These are phyloP conservation scores for Polietes domitor DNA, from an alignment of 2,888 invertebrate genomes.

Conservation along the genomic window DNA sequence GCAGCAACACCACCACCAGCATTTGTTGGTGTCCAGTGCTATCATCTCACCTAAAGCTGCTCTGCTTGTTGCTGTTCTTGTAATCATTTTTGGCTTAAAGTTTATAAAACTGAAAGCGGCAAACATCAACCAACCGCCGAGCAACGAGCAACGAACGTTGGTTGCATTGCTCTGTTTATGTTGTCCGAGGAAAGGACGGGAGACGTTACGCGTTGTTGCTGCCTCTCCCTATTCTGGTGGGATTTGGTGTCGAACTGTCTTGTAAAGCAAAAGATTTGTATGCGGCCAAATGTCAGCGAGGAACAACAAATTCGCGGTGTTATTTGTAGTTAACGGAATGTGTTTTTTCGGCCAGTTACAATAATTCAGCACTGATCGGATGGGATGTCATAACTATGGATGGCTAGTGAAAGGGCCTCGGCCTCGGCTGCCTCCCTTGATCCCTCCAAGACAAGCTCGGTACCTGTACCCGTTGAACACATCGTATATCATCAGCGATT, in stretches of 20 bases:
- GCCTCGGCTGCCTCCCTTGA: too few species aligned
- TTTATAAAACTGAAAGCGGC: constrained; percentile 63
- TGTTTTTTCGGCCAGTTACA: too few species aligned
- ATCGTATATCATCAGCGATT: neutral
- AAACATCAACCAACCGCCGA: constrained; percentile 60
- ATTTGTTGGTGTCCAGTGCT: constrained; percentile 19
- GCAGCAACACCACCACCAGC: constrained; percentile 59
- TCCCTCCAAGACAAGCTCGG: neutral
- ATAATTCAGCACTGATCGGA: too few species aligned
- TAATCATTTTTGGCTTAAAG: constrained; percentile 62
- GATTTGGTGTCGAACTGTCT: constrained; percentile 70
- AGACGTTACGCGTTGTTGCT: constrained; percentile 34
- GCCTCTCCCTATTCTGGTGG: constrained; percentile 13
- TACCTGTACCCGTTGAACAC: neutral
- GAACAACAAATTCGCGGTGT: neutral
- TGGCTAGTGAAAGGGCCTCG: too few species aligned
- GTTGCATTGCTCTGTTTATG: constrained; percentile 36
- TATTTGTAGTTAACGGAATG: neutral
- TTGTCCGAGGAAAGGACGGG: constrained; percentile 30
- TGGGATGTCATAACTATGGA: too few species aligned
- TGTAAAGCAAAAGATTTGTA: constrained; percentile 68
- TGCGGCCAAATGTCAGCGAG: constrained; percentile 61
- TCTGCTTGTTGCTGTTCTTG: constrained; percentile 59
- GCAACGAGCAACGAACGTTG: neutral
- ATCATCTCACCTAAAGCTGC: constrained; percentile 31